These are phyloP conservation scores for Sepioteuthis lessoniana DNA, from an alignment of 2,888 invertebrate genomes.

Conservation along the genomic window DNA sequence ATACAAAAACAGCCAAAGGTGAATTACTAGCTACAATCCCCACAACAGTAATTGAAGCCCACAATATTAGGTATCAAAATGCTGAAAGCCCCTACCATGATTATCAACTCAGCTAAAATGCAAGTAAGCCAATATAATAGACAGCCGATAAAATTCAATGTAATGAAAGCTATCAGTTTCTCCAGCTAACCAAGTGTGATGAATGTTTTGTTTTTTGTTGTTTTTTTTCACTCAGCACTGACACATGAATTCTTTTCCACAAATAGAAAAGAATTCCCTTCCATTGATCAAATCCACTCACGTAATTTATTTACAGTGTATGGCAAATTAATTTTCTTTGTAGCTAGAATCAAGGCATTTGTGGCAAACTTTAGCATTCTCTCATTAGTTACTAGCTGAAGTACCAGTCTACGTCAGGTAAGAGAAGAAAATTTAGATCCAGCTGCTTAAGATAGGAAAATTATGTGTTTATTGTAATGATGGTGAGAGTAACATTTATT, in stretches of 20 bases:
- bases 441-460: too few species aligned
- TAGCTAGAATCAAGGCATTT: too few species aligned
- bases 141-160: not conserved
- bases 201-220: not conserved
- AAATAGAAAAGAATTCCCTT: not conserved
- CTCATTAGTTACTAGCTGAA: too few species aligned
- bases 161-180: conserved; percentile 4
- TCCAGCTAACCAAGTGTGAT: not conserved
- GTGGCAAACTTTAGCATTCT: too few species aligned
- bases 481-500: too few species aligned
- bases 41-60: not conserved
- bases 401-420: too few species aligned
- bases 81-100: not conserved
- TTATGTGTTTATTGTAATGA: too few species aligned
- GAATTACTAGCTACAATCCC: not conserved
- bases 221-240: not conserved
- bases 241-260: not conserved
- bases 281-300: not conserved
- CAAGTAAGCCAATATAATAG: not conserved
- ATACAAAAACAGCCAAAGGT: not conserved
- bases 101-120: not conserved
- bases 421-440: too few species aligned
- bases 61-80: not conserved
- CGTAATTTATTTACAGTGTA: not conserved
- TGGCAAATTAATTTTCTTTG: too few species aligned